Base-by-base conservation (phyloP, 2,888 invertebrate species). In the Diaphora mendica region DNA sequence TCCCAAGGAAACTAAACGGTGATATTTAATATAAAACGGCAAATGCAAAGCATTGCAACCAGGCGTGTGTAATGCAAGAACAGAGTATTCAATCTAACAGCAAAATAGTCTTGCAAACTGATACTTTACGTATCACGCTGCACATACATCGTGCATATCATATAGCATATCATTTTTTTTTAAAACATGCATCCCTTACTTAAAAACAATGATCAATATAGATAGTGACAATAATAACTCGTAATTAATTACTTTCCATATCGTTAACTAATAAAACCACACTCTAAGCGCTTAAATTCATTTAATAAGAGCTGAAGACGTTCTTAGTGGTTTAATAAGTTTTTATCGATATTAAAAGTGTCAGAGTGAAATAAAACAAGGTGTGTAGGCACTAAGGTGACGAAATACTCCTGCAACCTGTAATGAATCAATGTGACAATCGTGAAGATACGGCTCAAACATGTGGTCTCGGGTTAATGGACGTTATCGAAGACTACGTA, bases 391-490 rank as follows among this genome's bases (percentile, higher is more conserved):
- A 64, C 81, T 87, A 89, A 88, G 86, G 89, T 91, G 90, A 87
- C 89, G 88, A 88, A 88, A 86, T 82, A 87, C 90, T 90, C 88
- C 92, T 89, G 90, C 88, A 84, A 93, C 91, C 94, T 94, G 94
- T 82, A 94, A 94, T 89, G 89, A 92, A 92, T 90, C 87, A 87
- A 89, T 86, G 89, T 91, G 90, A 91, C 76, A 82, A 91, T 88
- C 85, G 89, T 91, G 90, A 91, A 92, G 86, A 88, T 89, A 93
- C 92, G 92, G 90, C 91, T 90, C 89, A 90, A 90, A 93, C 90
- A 90, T 95, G 95, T 95, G 95, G 95, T 95, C 95, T 95, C 95
- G 87, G 90, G 95, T 95, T 95, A 95, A 95, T 94, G 88, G 85
- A 91, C 93, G 88, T 93, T 93, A 93, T 91, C 91, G 89, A 92